phyloP scores from a whole-genome alignment of 2,888 invertebrate genomes.

The Oxyscelio sp. region DNA sequence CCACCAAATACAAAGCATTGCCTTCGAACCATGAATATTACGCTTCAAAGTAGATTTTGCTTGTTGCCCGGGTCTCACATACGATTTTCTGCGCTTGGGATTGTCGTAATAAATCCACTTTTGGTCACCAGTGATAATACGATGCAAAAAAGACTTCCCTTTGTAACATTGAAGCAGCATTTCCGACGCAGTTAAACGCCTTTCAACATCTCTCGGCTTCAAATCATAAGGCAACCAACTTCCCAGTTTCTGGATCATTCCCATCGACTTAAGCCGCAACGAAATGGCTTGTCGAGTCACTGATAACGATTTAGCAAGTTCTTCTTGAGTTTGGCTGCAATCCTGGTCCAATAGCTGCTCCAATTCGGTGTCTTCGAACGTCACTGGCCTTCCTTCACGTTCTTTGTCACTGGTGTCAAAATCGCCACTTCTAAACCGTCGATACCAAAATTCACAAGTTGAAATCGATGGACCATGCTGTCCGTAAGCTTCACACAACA shows the following conservation, averaged over 20 bases:
- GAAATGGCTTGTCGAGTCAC: constrained; percentile 69
- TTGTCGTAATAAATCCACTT: no score
- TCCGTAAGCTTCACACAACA: no score
- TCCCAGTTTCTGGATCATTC: constrained; percentile 61
- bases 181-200: constrained; percentile 25
- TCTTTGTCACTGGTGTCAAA: no score
- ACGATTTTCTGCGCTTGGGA: no score
- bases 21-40: no score
- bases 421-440: no score
- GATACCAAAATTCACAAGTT: no score
- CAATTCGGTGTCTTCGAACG: constrained; percentile 72
- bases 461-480: no score
- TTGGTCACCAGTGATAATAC: no score
- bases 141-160: constrained; percentile 6
- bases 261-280: constrained; percentile 71
- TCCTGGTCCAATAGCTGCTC: no score
- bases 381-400: no score
- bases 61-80: background rate
- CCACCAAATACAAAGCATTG: no score
- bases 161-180: constrained; percentile 21
- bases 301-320: constrained; percentile 68
- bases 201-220: constrained; percentile 60
- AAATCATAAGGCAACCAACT: constrained; percentile 58
- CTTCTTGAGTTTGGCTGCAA: constrained; percentile 68
- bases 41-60: constrained; percentile 22